These are phyloP conservation scores for Apostichopus japonicus DNA, from an alignment of 35 echinoderm and acorn worm species.

Conservation along the genomic window DNA sequence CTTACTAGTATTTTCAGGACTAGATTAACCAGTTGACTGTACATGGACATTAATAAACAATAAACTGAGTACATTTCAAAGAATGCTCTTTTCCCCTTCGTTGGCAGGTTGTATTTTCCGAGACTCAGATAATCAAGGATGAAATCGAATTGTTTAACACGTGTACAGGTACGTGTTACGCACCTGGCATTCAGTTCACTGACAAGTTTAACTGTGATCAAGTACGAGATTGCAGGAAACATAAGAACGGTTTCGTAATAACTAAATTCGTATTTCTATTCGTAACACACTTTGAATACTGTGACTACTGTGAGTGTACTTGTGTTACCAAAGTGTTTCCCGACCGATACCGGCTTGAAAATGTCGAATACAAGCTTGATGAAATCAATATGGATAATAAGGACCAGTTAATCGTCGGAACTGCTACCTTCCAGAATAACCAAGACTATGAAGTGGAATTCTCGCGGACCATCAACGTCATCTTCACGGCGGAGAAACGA, in stretches of 20 bases:
- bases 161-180: background rate
- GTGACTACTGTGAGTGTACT: slow-evolving; percentile 16
- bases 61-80: too few species aligned
- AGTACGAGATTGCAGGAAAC: background rate
- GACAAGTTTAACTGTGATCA: background rate
- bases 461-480: background rate
- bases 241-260: background rate
- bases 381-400: background rate
- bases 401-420: background rate
- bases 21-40: too few species aligned
- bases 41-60: too few species aligned
- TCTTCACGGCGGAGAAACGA: background rate
- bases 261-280: too few species aligned
- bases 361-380: background rate
- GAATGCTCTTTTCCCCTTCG: background rate
- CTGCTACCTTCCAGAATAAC: background rate
- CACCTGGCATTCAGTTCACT: background rate
- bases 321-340: background rate
- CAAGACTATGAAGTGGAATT: background rate
- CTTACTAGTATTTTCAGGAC: too few species aligned
- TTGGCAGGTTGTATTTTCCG: background rate
- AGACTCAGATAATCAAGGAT: background rate
- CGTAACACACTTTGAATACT: background rate
- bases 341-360: background rate
- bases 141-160: background rate